phyloP scores from a whole-genome alignment of 2,113 vertebrate genomes.

The Phaethornis superciliosus region DNA sequence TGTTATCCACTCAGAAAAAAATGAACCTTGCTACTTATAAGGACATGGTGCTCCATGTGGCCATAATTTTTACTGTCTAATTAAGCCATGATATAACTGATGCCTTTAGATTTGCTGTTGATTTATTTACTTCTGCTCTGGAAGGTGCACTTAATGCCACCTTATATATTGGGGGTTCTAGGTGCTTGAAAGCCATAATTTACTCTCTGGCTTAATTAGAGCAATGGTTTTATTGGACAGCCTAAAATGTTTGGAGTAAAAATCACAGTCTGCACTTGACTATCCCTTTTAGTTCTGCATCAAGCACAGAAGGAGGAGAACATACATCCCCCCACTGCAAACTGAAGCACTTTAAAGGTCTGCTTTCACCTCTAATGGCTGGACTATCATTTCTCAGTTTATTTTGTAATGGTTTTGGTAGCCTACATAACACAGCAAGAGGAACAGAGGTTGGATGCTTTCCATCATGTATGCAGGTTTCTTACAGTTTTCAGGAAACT shows the following conservation, averaged over 20 bases:
- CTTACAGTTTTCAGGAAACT: not conserved
- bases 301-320: not conserved
- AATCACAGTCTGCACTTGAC: not conserved
- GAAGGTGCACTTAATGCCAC: conserved; percentile 8
- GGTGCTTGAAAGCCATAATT: conserved; percentile 13
- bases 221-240: conserved; percentile 30
- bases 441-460: not conserved
- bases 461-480: not conserved
- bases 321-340: not conserved
- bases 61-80: conserved; percentile 24
- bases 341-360: not conserved
- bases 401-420: conserved; percentile 8
- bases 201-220: conserved; percentile 44
- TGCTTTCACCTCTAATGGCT: not conserved
- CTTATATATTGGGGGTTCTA: not conserved
- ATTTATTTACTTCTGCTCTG: conserved; percentile 27
- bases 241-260: conserved; percentile 45
- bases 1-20: conserved; percentile 7
- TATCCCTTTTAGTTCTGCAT: conserved; percentile 19
- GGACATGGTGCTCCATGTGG: not conserved
- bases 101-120: not conserved
- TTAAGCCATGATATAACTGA: conserved; percentile 20
- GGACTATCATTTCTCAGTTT: not conserved
- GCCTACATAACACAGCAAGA: not conserved
- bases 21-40: conserved; percentile 6